Evolutionary conservation across 2,113 vertebrate species (phyloP).

Genomic region (Zosterops pallidus): DNA sequence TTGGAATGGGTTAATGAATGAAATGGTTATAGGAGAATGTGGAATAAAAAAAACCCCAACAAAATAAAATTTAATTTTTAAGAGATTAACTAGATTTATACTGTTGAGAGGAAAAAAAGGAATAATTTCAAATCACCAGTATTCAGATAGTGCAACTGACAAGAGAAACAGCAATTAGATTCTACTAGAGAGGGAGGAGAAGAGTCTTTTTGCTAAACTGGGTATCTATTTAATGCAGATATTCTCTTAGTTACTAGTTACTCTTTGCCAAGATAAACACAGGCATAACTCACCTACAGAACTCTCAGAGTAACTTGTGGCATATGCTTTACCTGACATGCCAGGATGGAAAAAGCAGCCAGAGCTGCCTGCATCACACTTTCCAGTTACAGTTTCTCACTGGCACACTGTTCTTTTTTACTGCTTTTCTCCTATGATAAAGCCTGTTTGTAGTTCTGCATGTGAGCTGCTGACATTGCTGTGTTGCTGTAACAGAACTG

Average conservation of each 20-base stretch:
- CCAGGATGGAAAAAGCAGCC: not conserved
- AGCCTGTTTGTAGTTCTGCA: not conserved
- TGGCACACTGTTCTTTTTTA: not conserved
- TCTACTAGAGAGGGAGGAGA: not conserved
- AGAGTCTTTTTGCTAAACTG: not conserved
- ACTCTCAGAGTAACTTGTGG: not conserved
- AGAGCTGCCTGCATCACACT: not conserved
- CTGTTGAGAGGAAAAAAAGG: not conserved
- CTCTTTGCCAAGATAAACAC: not conserved
- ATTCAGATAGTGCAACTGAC: not conserved
- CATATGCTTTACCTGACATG: not conserved
- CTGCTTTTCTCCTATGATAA: not conserved
- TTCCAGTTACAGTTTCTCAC: not conserved
- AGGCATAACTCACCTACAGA: not conserved
- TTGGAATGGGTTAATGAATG: not conserved
- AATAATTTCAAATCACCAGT: not conserved
- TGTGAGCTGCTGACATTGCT: not conserved
- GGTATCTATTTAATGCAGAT: not conserved
- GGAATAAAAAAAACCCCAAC: accelerated
- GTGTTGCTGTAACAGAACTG: not conserved
- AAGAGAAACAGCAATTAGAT: not conserved
- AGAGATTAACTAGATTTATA: not conserved
- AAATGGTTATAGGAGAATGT: not conserved
- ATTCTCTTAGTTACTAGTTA: not conserved
- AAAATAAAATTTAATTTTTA: not conserved